phyloP scores from a whole-genome alignment of 2,113 vertebrate genomes.

The Mesoclemmys tuberculata region DNA sequence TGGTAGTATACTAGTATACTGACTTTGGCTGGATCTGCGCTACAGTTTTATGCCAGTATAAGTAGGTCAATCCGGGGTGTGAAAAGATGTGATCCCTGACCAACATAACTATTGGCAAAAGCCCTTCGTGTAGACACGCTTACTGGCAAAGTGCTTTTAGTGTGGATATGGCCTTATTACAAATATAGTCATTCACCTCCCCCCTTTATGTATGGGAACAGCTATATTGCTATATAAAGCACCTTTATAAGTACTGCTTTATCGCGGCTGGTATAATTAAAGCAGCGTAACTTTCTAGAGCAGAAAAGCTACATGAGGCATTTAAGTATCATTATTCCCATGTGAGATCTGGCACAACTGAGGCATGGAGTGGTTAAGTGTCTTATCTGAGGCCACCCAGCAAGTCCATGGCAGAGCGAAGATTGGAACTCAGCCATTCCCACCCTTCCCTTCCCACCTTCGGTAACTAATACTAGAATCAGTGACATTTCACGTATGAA shows the following conservation, averaged over 20 bases:
- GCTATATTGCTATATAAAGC: not conserved
- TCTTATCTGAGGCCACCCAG: not conserved
- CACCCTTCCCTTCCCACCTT: not conserved
- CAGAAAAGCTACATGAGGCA: not conserved
- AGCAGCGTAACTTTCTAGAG: not conserved
- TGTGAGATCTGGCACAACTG: not conserved
- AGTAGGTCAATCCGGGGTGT: not conserved
- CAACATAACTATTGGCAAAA: not conserved
- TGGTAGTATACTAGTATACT: not conserved
- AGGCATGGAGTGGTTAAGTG: accelerated
- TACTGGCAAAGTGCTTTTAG: not conserved
- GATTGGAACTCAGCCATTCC: not conserved
- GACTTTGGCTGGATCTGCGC: not conserved
- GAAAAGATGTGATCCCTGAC: not conserved
- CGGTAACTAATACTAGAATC: accelerated
- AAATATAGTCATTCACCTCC: not conserved
- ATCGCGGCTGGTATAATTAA: not conserved
- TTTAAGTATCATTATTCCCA: not conserved
- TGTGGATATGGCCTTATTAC: not conserved
- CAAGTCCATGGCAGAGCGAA: not conserved
- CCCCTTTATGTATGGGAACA: not conserved
- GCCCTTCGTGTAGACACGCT: not conserved
- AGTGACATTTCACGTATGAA: constrained; percentile 25
- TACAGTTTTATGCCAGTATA: not conserved
- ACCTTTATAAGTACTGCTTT: not conserved